Conservation (phyloP, 2,797 vertebrate species). For the Zalophus californianus region DNA sequence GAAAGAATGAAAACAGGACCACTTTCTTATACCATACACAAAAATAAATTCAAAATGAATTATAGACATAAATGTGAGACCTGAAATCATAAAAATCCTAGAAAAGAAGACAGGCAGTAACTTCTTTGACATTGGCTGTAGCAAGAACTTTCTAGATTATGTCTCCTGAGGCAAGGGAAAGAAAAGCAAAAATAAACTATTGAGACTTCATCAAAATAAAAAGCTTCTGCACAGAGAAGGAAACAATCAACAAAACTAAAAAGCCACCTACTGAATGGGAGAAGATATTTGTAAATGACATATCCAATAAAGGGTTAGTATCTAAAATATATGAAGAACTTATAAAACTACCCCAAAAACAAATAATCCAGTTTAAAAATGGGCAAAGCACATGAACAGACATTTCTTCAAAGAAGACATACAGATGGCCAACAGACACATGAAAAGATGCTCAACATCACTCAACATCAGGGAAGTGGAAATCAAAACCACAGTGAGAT, state of each 20-base stretch:
- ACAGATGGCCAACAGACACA: background rate
- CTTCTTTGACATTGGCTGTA: background rate
- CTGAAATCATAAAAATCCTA: background rate
- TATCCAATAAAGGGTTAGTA: background rate
- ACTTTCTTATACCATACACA: background rate
- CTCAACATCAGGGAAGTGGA: background rate
- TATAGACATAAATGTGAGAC: background rate
- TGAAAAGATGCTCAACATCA: background rate
- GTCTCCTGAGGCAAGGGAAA: background rate
- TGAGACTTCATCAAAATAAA: background rate
- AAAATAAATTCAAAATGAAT: background rate
- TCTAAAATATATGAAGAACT: background rate
- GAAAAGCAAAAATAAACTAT: background rate
- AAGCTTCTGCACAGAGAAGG: too few relatives aligned
- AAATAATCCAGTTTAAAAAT: background rate
- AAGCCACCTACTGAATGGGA: background rate
- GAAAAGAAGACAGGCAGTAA: background rate
- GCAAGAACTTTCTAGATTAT: background rate
- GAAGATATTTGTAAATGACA: background rate
- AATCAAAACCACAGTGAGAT: background rate
- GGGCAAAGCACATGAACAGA: background rate
- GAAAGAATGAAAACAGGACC: background rate
- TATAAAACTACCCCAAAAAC: background rate
- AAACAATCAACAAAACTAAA: background rate
- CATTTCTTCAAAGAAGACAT: background rate